Percentiles rank a stretch among this genome's conserved stretches.
Conservation (phyloP, 2,888 invertebrate genomes). For the Gastrophysa polygoni region DNA sequence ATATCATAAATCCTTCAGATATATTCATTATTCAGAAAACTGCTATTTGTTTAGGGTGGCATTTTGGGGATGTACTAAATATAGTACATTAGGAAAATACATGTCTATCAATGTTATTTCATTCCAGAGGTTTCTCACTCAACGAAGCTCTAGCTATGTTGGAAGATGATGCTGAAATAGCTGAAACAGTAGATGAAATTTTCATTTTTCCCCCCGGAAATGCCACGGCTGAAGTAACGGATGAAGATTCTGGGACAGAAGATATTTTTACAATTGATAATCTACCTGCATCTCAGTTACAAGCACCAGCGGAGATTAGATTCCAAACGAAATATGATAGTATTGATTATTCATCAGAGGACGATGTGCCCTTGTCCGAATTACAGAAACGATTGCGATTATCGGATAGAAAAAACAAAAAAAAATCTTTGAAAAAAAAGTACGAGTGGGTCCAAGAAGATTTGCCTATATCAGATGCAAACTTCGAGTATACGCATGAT, state of each 20-base stretch:
- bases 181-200: no score
- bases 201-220: no score
- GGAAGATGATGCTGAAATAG: not conserved
- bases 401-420: not conserved
- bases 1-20: not conserved
- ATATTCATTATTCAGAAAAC: no score
- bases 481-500: not conserved
- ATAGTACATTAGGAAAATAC: not conserved
- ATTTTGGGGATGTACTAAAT: not conserved
- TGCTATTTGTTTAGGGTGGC: not conserved
- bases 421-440: not conserved
- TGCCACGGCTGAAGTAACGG: not conserved
- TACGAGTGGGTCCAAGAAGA: conserved; percentile 4
- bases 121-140: not conserved
- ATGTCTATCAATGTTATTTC: not conserved
- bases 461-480: not conserved
- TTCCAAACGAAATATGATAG: no score
- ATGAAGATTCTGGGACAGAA: not conserved
- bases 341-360: not conserved
- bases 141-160: conserved; percentile 1
- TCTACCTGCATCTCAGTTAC: not conserved
- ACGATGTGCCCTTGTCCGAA: conserved; percentile 7
- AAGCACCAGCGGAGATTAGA: not conserved
- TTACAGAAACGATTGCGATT: conserved; percentile 1
- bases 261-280: not conserved